These are phyloP conservation scores for Tetragnatha versicolor DNA, from an alignment of 1,140 invertebrate species.

Conservation along the genomic window DNA sequence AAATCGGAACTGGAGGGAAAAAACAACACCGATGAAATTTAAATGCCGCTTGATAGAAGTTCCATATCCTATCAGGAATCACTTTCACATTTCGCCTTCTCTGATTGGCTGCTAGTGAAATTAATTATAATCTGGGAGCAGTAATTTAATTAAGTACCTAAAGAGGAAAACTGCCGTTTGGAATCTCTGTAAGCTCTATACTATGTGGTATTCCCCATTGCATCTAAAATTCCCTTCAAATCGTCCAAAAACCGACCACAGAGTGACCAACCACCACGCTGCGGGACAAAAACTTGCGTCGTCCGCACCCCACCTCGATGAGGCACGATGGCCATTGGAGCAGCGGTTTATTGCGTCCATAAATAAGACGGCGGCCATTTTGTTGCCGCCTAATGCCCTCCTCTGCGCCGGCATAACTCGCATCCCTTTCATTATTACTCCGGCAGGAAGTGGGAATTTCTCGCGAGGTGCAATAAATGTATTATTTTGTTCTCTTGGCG, in stretches of 20 bases:
- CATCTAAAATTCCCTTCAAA: too few species aligned
- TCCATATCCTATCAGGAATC: too few species aligned
- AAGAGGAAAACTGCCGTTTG: too few species aligned
- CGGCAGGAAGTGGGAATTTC: background rate
- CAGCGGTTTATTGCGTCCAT: constrained; percentile 39
- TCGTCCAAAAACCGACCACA: background rate
- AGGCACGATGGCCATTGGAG: background rate
- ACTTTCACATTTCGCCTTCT: too few species aligned
- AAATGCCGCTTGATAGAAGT: too few species aligned
- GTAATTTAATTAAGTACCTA: too few species aligned
- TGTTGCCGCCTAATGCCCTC: constrained; percentile 14
- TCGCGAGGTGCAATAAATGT: background rate
- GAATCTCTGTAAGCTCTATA: too few species aligned
- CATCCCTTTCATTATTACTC: constrained; percentile 9
- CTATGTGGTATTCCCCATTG: too few species aligned
- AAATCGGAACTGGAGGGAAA: too few species aligned
- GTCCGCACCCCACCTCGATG: background rate
- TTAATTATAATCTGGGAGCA: too few species aligned
- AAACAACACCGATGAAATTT: too few species aligned
- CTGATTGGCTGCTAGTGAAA: too few species aligned
- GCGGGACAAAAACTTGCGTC: constrained; percentile 12
- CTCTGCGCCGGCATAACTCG: constrained; percentile 11
- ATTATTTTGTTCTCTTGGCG: background rate
- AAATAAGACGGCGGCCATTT: constrained; percentile 40
- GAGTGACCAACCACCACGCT: constrained; percentile 18